phyloP scores from a whole-genome alignment of 2,797 vertebrate species.

The Sus cebifrons region DNA sequence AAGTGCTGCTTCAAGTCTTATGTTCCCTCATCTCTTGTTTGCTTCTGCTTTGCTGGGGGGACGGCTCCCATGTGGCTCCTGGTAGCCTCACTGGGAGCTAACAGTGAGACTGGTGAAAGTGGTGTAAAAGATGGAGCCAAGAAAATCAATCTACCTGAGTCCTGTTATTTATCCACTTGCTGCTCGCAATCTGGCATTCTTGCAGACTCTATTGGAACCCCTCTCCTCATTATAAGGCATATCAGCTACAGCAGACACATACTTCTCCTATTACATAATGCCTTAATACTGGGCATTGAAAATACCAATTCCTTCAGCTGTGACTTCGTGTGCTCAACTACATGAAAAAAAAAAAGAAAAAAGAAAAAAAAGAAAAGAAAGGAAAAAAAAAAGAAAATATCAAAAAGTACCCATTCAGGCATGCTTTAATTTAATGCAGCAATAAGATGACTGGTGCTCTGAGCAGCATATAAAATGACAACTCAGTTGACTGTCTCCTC shows the following conservation, averaged over 20 bases:
- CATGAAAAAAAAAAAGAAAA: neutral
- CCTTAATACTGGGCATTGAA: neutral
- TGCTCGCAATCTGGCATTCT: conserved; percentile 32
- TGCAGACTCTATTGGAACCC: neutral
- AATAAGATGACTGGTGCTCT: neutral
- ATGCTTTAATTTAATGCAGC: neutral
- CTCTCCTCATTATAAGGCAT: conserved; percentile 25
- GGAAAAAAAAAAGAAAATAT: conserved; percentile 15
- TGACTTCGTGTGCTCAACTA: conserved; percentile 2
- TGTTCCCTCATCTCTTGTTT: conserved; percentile 50
- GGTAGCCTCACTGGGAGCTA: conserved; percentile 8
- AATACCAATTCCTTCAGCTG: neutral
- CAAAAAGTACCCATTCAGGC: neutral
- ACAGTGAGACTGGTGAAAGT: neutral
- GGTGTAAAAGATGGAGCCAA: neutral
- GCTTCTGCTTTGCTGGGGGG: conserved; percentile 36
- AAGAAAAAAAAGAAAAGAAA: neutral
- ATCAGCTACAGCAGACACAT: conserved; percentile 49
- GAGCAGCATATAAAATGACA: conserved; percentile 23
- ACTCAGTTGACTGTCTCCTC: neutral
- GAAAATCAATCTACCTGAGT: conserved; percentile 63
- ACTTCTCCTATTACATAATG: conserved; percentile 58
- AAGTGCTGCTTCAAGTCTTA: conserved; percentile 50
- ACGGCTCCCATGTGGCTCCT: conserved; percentile 19
- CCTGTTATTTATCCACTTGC: conserved; percentile 28